Percentiles rank a stretch among this genome's conserved stretches.
These are phyloP conservation scores for Blastobasis lacticolella DNA, from an alignment of 2,888 invertebrate genomes.

Conservation along the genomic window DNA sequence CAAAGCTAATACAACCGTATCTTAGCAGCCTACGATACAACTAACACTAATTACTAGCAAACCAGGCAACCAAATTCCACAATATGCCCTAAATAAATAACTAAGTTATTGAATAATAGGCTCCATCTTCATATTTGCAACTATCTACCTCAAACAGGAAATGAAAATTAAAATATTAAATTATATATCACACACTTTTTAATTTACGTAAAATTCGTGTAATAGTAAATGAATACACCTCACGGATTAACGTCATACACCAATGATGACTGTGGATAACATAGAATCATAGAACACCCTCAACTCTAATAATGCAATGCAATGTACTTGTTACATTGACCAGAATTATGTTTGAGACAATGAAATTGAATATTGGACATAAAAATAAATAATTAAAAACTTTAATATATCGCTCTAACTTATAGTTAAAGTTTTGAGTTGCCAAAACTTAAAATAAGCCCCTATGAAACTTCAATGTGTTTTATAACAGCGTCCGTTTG, in stretches of 20 bases:
- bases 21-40: conserved; percentile 41
- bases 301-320: conserved; percentile 13
- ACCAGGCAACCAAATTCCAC: conserved; percentile 57
- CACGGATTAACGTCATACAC: conserved; percentile 27
- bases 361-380: conserved; percentile 41
- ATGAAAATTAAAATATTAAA: conserved; percentile 49
- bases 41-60: conserved; percentile 49
- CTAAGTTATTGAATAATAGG: conserved; percentile 47
- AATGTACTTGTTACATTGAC: conserved; percentile 34
- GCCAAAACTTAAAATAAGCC: conserved; percentile 73
- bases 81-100: conserved; percentile 58
- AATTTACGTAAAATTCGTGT: conserved; percentile 48
- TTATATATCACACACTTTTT: conserved; percentile 61
- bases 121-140: conserved; percentile 41
- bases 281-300: too few relatives aligned
- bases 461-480: conserved; percentile 44
- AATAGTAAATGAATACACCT: conserved; percentile 31
- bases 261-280: background rate
- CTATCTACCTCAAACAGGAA: conserved; percentile 63
- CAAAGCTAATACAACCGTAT: conserved; percentile 54
- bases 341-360: conserved; percentile 50
- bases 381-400: conserved; percentile 61
- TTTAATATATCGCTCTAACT: conserved; percentile 66
- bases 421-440: conserved; percentile 73
- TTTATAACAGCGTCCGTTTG: conserved; percentile 12